Conservation (phyloP, 2,113 vertebrate genomes). For the Hemicordylus capensis region DNA sequence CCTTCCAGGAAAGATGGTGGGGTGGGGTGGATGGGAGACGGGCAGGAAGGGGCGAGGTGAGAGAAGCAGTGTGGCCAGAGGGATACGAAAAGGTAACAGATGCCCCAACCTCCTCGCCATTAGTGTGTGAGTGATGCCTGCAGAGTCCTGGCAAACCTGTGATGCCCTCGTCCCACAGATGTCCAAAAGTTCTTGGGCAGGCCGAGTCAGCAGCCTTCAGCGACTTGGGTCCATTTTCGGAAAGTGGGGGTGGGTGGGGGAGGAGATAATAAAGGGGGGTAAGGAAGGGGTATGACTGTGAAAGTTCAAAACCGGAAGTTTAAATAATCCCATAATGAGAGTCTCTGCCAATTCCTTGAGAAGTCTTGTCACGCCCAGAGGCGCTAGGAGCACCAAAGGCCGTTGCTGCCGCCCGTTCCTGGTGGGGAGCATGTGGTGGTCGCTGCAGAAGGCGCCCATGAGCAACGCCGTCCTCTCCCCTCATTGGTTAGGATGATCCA, state of each 20-base stretch:
- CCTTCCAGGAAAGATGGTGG: constrained; percentile 62
- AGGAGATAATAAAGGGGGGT: not conserved
- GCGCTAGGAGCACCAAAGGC: constrained; percentile 80
- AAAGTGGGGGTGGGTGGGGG: constrained; percentile 16
- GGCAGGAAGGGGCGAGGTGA: constrained; percentile 49
- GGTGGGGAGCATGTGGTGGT: constrained; percentile 80
- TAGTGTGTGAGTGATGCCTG: constrained; percentile 71
- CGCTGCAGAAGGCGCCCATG: constrained; percentile 82
- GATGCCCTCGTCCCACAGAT: constrained; percentile 43
- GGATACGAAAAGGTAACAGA: not conserved
- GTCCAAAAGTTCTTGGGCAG: constrained; percentile 71
- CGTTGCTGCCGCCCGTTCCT: constrained; percentile 74
- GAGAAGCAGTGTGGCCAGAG: not conserved
- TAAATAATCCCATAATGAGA: constrained; percentile 79
- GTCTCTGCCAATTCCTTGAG: constrained; percentile 82
- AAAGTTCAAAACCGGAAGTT: constrained; percentile 79
- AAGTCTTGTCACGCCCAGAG: constrained; percentile 82
- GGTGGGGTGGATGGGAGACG: not conserved
- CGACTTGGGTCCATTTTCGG: constrained; percentile 75
- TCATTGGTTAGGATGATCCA: constrained; percentile 94
- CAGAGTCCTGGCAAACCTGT: constrained; percentile 72
- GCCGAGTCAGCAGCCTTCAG: constrained; percentile 76
- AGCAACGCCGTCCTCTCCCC: constrained; percentile 77
- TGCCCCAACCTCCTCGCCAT: constrained; percentile 67
- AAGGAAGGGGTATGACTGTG: constrained; percentile 28